Percentiles rank a stretch among this genome's conserved stretches.
phyloP scores from a whole-genome alignment of 2,888 invertebrate species.

The Ennomos quercinarius region DNA sequence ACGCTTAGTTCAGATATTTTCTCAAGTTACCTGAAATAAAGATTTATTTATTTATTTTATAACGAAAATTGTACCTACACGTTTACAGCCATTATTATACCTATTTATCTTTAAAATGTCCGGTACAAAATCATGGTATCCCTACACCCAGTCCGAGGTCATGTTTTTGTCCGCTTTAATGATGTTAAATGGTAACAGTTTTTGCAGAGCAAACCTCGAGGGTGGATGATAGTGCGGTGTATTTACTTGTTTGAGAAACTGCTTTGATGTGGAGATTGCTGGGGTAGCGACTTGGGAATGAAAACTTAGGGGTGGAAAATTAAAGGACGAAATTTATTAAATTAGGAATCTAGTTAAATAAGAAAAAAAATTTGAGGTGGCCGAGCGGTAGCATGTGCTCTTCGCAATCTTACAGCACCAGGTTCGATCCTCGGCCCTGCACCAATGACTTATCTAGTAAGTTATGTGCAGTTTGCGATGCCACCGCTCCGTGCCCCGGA shows the following conservation, averaged over 20 bases:
- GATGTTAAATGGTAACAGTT: slow-evolving; percentile 29
- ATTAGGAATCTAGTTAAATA: too few species aligned
- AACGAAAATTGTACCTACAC: too few species aligned
- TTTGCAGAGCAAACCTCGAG: slow-evolving; percentile 26
- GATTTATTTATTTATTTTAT: too few species aligned
- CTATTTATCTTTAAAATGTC: not conserved
- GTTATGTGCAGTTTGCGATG: too few species aligned
- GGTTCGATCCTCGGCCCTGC: too few species aligned
- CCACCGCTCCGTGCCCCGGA: too few species aligned
- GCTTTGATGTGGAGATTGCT: slow-evolving; percentile 8
- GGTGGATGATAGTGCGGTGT: slow-evolving; percentile 19
- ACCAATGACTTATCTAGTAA: too few species aligned
- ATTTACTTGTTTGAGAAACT: slow-evolving; percentile 16
- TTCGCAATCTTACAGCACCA: too few species aligned
- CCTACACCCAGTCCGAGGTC: slow-evolving; percentile 14
- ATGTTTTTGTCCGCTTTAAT: slow-evolving; percentile 26
- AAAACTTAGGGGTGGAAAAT: not conserved
- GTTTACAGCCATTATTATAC: not conserved
- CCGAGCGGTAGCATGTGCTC: too few species aligned
- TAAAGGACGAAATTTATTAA: not conserved
- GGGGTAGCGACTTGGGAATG: not conserved
- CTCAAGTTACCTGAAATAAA: too few species aligned
- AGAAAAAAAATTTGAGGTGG: not conserved
- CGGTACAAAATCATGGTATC: slow-evolving; percentile 2
- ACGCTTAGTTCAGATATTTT: too few species aligned